Conservation (phyloP, 2,797 vertebrate species). For the Mormyrus proboscirostris region DNA sequence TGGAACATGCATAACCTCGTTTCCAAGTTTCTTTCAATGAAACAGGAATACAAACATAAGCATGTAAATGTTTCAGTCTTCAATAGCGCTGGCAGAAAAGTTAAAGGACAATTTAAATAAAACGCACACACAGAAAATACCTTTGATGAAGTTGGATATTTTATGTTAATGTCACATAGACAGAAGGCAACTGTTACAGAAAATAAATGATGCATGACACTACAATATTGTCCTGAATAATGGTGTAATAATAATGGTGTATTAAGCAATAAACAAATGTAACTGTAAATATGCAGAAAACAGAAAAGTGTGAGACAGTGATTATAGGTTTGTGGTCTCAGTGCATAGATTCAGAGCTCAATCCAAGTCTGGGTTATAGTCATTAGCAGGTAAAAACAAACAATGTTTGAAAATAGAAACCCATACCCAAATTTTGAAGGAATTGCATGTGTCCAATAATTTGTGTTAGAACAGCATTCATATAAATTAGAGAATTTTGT, state of each 20-base stretch:
- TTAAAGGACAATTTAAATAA: neutral
- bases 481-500: neutral
- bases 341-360: neutral
- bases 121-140: neutral
- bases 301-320: neutral
- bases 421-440: neutral
- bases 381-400: neutral
- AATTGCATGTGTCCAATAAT: neutral
- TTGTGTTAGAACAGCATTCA: neutral
- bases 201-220: neutral
- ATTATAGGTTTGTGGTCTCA: neutral
- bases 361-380: neutral
- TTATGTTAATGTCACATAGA: neutral
- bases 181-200: neutral
- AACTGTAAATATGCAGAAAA: neutral
- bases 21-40: neutral
- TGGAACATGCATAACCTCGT: neutral
- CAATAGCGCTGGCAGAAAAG: neutral
- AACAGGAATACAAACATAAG: neutral
- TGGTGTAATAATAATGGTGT: neutral
- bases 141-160: neutral
- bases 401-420: neutral
- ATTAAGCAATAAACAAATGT: neutral
- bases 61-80: neutral
- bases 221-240: neutral